Base-by-base conservation (phyloP, 2,113 vertebrate genomes). In the Toxostoma redivivum region DNA sequence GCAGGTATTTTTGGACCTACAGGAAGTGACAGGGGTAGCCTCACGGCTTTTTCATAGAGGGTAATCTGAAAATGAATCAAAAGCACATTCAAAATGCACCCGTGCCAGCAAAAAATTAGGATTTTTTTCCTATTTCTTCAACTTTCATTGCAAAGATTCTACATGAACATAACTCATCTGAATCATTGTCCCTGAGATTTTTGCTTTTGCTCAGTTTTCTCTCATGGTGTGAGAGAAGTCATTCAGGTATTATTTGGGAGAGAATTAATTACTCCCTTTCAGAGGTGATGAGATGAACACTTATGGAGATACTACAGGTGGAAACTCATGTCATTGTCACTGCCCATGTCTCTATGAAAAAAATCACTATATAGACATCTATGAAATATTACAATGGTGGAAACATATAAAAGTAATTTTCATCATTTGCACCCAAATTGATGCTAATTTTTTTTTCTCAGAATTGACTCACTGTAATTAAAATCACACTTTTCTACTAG, bases 11-110 rank as follows among this genome's bases (percentile, higher is more conserved):
- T 74, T 0, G 90, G 86, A 50, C 94, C 95, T n/a, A 98, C 80
- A 18, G 98, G 98, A 72, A 99, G 50, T 42, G 96, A 35, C 13
- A 98, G 27, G 19, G 98, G 98, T 77, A 99, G 97, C 57, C n/a
- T 79, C 44, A 98, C 5, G 86, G 92, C 87, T 94, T 95, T 70
- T 84, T 96, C 98, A 53, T 97, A 98, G 70, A 97, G 40, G 18
- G 91, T 96, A 69, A 73, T 40, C 99, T 99, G 97, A 56, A 94
- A 97, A 87, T 12, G 37, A 96, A 95, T 62, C 22, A 89, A 92
- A 95, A 91, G 33, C 24, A 91, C 21, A 16, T 67, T 94, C 53
- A 90, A 88, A 94, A 96, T 40, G 67, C 10, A 25, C 2, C 27
- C 15, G 9, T 24, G 48, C 35, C 88, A 62, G 53, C 24, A 73